Evolutionary conservation across 2,888 invertebrate genomes (phyloP), one percentile per base, ranked within the genome.

Genomic region (Chrysotoxum bicinctum): DNA sequence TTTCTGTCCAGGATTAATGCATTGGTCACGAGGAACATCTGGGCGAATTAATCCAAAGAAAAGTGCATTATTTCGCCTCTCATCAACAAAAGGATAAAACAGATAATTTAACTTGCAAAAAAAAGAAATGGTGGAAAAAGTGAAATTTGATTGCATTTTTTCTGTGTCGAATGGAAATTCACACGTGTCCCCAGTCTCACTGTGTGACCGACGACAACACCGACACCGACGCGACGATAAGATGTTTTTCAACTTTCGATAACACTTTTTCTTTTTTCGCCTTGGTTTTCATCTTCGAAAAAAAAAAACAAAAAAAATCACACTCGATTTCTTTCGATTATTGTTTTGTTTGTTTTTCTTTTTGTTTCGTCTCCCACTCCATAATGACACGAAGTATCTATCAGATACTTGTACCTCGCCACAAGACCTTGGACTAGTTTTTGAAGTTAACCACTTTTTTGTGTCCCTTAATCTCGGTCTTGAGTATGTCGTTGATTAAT

Each of bases 191-290:
- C 21, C 14, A 56, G 16, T 32, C 10, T 16, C 37, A 9, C 32
- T 9, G 1, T 30, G 26, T 3, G 2, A 26, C 10, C 9, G n/a
- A 48, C 48, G 32, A 40, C 48, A 48, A 7, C 35, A 14, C 16
- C 14, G 6, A 16, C 69, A 21, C 69, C 69, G 37, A 35, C 54
- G 56, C 76, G 45, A 77, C 74, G 69, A 62, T 56, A 64, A 78
- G 78, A 70, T 32, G 83, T 74, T 79, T 83, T 69, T 74, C 83
- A 83, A 83, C 83, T 83, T 83, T 83, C 83, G 83, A 74, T 83
- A 74, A 66, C 62, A 74, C 83, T 83, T 78, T 83, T 83, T 64
- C 73, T 78, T 78, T 62, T 26, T 21, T 58, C 26, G 7, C 26
- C 26, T 26, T n/a, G n/a, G n/a, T n/a, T n/a, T n/a, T 66, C 69